Evolutionary conservation across 2,113 vertebrate species (phyloP).

Genomic region (Myiozetetes cayanensis): DNA sequence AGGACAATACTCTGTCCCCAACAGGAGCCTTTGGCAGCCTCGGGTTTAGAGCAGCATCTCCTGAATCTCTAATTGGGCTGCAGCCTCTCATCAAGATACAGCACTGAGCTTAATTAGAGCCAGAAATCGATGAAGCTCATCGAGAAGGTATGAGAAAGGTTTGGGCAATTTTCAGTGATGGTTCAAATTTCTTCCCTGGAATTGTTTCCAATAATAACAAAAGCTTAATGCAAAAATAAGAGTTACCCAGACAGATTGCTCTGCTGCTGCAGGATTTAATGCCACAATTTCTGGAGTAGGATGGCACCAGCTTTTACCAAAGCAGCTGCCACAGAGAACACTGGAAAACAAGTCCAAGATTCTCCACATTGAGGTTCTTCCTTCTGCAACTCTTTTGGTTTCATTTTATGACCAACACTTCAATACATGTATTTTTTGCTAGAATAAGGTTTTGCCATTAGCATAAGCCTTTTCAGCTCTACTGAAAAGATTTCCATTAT

Average conservation of each 20-base stretch:
- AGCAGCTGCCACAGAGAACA: neutral
- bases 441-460: neutral
- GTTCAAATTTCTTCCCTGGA: constrained; percentile 34
- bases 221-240: constrained; percentile 7
- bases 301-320: neutral
- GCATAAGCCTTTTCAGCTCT: neutral
- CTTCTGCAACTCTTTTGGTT: neutral
- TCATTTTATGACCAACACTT: neutral
- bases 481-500: neutral
- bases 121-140: constrained; percentile 15
- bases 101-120: constrained; percentile 27
- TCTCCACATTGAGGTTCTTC: neutral
- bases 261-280: neutral
- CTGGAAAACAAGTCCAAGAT: neutral
- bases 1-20: neutral
- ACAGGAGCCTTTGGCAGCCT: neutral
- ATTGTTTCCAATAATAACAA: constrained; percentile 12
- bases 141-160: neutral
- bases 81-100: neutral
- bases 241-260: neutral
- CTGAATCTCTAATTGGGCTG: neutral
- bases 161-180: neutral
- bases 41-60: neutral
- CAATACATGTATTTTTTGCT: neutral
- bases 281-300: neutral